Evolutionary conservation across 2,113 vertebrate genomes (phyloP), one percentile per base, ranked within the genome.

Genomic region (Callochromis pleurospilus): DNA sequence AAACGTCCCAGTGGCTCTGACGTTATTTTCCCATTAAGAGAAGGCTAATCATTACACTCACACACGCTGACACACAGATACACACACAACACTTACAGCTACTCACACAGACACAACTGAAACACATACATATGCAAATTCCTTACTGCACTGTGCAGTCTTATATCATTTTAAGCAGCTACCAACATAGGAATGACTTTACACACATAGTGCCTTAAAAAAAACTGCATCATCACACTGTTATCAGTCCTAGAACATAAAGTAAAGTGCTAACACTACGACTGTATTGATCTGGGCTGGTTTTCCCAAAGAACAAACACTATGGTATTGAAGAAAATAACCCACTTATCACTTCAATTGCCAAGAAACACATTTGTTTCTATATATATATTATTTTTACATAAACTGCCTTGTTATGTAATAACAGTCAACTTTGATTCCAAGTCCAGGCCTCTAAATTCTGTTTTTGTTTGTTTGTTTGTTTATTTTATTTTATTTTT

Each of bases 1-100:
- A 96, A 95, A 95, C 84, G 87, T 95, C 92, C 94, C 93, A 96
- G 89, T 94, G 93, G 91, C 88, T 91, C 91, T 95, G 94, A 95
- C 95, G 92, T 95, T 95, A 94, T 96, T 96, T 96, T 96, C 94
- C 93, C 94, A 96, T 95, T 96, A 96, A 94, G 89, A 95, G 89
- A 94, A 93, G 92, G 94, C 94, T 95, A 95, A 94, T 96, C 95
- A 94, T 95, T 94, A 90, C 88, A 92, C 89, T 86, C 83, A 87
- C 79, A 88, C 82, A 79, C 14, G 81, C 86, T 6, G 12, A 73
- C 49, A 58, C 38, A 33, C 17, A 33, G 13, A 60, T 24, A 62
- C 81, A 75, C 36, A 38, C 81, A 85, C 45, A 68, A 13, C 60
- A 38, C 60, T 65, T 38, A 65, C 60, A 65, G 19, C 19, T 65